Base-by-base conservation (phyloP, 2,113 vertebrate species). In the Hippotragus niger region DNA sequence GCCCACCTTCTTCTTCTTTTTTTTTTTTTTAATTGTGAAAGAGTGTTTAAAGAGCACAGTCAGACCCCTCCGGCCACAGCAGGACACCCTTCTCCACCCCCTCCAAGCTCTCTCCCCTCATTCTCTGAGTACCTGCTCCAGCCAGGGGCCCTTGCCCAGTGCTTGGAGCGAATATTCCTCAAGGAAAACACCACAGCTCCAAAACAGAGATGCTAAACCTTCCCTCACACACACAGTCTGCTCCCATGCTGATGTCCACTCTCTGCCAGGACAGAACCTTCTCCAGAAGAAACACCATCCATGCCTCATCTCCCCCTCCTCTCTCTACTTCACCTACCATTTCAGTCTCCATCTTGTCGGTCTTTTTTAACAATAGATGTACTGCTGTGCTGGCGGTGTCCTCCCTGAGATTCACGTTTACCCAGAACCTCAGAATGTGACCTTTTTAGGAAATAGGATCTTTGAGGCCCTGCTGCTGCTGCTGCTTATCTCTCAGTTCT, bases 191-290 rank as follows among this genome's bases (percentile, higher is more conserved):
- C 3, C 7, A 6, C 10, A 11, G 78, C 12, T 53, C 29, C 43
- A 11, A n/a, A 25, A 10, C n/a, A 5, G 25, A 25, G 40, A 29
- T 16, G 3, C 43, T 16, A 1, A 14, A 29, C 7, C 57, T 53
- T 33, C 9, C 40, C 25, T 29, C 11, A 8, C 36, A 17, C 36
- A 31, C 21, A 43, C 23, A 15, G 3, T 4, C 71, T 25, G 16
- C 15, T 29, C 55, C 43, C 71, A 4, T 0, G 45, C n/a, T 43
- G 25, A 8, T 0, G 19, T 2, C 86, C 40, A 10, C 11, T 7
- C 40, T 31, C 64, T 43, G 33, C 45, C 3, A 14, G 67, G 88
- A 19, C 21, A 53, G 58, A 55, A 10, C 47, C n/a, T 36, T 40
- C n/a, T 40, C 58, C 58, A 88, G 23, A 62, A 29, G 57, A 40